Base-by-base conservation (phyloP, 2,888 invertebrate genomes). In the Lordiphosa andalusiaca region DNA sequence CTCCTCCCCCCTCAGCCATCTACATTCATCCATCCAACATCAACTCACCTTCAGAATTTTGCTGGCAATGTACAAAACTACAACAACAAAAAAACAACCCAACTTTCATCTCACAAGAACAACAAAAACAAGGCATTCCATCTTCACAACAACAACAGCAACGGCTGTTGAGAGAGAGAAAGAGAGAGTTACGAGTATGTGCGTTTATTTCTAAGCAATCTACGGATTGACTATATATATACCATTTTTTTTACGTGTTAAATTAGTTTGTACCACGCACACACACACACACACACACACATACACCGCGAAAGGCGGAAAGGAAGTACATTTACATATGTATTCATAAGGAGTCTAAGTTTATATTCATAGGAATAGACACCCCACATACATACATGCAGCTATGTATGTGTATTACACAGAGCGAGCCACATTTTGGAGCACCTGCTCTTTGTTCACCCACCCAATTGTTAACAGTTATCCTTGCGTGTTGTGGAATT, bases 101-200 rank as follows among this genome's bases (percentile, higher is more conserved):
- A 49, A 25, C 38, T 9, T 38, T 21, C 36, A 36, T 35, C 35
- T 16, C 30, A 30, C 48, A 47, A 21, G 9, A 48, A 13, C n/a
- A 37, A 25, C 10, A 39, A 25, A 49, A 48, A 23, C 21, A 49
- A 6, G 25, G 49, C 49, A 49, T 49, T 49, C 49, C 49, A 49
- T 39, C 47, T 30, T 30, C 30, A 30, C 7, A 39, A 37, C 25
- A 25, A 38, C 25, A 30, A 38, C 38, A 39, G 19, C 38, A 49
- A 16, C 16, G 2, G 2, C 10, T 44, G 16, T 44, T 44, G 30
- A 4, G 30, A 13, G 23, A 23, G 13, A 9, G 1, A 19, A n/a
- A 37, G 48, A 13, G 9, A 13, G 49, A 25, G 38, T 12, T 21
- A 21, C 13, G 38, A 25, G 13, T 49, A 37, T 38, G 38, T 23